Conservation (phyloP, 1,140 invertebrate genomes). For the Pectinophora gossypiella region DNA sequence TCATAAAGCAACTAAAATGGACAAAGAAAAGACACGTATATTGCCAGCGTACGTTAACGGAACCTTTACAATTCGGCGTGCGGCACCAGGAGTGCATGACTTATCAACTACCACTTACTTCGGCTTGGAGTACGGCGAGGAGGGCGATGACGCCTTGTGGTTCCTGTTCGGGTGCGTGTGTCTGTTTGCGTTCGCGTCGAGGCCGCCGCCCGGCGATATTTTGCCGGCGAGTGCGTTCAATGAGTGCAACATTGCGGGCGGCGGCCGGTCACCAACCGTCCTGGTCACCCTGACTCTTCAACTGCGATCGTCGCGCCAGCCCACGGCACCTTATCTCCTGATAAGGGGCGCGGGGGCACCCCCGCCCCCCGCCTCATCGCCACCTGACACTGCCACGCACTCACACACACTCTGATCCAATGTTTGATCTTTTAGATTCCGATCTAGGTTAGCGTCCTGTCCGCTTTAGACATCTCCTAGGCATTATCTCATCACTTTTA, state of each 20-base stretch:
- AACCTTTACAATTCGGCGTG: background rate
- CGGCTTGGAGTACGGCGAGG: slow-evolving; percentile 60
- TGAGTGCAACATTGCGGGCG: slow-evolving; percentile 83
- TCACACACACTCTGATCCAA: slow-evolving; percentile 29
- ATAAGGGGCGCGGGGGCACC: slow-evolving; percentile 64
- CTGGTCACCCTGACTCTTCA: slow-evolving; percentile 61
- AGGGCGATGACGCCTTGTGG: slow-evolving; percentile 58
- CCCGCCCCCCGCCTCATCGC: slow-evolving; percentile 64
- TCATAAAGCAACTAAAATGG: no score
- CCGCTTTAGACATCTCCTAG: slow-evolving; percentile 21
- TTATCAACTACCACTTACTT: slow-evolving; percentile 58
- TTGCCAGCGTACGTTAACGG: no score
- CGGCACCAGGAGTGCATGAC: no score
- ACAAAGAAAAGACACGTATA: no score
- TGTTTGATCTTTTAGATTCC: slow-evolving; percentile 24
- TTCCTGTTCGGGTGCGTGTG: slow-evolving; percentile 76
- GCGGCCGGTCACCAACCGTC: slow-evolving; percentile 63
- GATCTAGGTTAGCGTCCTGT: slow-evolving; percentile 62
- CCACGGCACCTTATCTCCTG: slow-evolving; percentile 59
- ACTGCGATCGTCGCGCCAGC: slow-evolving; percentile 43
- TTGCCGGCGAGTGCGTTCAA: slow-evolving; percentile 87
- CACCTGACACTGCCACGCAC: slow-evolving; percentile 52
- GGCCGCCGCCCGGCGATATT: slow-evolving; percentile 82
- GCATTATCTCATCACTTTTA: slow-evolving; percentile 4
- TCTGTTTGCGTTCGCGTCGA: slow-evolving; percentile 77